Percentiles rank a stretch among this genome's conserved stretches.
Conservation (phyloP, 1,140 invertebrate species). For the Hyphantria cunea region DNA sequence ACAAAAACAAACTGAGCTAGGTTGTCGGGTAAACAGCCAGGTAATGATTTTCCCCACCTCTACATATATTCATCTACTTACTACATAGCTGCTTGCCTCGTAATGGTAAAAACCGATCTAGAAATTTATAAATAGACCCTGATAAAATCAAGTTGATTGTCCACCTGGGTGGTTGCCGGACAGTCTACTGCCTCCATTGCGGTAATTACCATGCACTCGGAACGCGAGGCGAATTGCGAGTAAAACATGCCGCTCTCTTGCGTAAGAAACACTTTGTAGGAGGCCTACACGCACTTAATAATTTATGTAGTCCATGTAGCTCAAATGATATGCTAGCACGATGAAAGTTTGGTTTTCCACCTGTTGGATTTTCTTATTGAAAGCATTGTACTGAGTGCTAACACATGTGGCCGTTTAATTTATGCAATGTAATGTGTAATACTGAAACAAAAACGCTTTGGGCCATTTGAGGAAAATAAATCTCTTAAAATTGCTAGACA, state of each 20-base stretch:
- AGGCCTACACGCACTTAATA: background rate
- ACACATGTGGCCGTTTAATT: too few relatives aligned
- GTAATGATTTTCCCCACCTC: too few relatives aligned
- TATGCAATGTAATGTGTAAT: too few relatives aligned
- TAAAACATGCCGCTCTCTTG: background rate
- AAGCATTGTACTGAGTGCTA: too few relatives aligned
- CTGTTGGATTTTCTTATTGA: background rate
- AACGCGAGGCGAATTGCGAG: slow-evolving; percentile 20
- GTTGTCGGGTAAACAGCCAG: too few relatives aligned
- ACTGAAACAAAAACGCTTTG: too few relatives aligned
- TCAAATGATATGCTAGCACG: background rate
- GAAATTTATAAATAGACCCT: background rate
- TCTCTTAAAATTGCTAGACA: too few relatives aligned
- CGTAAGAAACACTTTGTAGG: background rate
- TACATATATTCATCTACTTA: too few relatives aligned
- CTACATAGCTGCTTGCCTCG: too few relatives aligned
- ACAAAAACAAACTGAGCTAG: background rate
- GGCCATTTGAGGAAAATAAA: too few relatives aligned
- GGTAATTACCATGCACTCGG: slow-evolving; percentile 37
- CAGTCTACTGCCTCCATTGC: slow-evolving; percentile 49
- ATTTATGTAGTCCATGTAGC: background rate
- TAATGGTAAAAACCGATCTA: too few relatives aligned
- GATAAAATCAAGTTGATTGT: slow-evolving; percentile 5
- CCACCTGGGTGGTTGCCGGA: slow-evolving; percentile 56
- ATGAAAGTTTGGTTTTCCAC: background rate